A percentile compares a stretch with the other conserved stretches of the same genome.
Conservation (phyloP, 2,888 invertebrate genomes). For the Cordylochernes scorpioides region DNA sequence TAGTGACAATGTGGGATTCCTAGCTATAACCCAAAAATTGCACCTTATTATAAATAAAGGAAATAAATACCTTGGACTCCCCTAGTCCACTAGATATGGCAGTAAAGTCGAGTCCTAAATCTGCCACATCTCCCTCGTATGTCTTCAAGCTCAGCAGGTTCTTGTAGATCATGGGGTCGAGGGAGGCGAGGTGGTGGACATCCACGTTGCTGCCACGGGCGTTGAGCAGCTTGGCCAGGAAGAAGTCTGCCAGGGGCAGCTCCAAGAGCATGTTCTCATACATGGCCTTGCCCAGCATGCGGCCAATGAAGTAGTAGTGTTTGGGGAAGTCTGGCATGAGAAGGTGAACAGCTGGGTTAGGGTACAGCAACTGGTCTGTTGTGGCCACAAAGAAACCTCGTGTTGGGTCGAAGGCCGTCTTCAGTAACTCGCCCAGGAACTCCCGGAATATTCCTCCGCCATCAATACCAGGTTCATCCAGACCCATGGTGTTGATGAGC, state of each 20-base stretch:
- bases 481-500: slow-evolving; percentile 60
- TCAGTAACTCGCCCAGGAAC: slow-evolving; percentile 70
- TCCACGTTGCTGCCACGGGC: slow-evolving; percentile 40
- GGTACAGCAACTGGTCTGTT: slow-evolving; percentile 73
- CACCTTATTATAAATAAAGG: background rate
- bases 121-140: slow-evolving; percentile 56
- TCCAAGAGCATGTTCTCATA: slow-evolving; percentile 86
- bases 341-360: slow-evolving; percentile 70
- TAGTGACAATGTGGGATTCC: background rate
- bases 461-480: slow-evolving; percentile 86
- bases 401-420: slow-evolving; percentile 86
- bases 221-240: slow-evolving; percentile 59
- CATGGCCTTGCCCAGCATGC: slow-evolving; percentile 77
- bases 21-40: background rate
- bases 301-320: slow-evolving; percentile 80
- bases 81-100: slow-evolving; percentile 67
- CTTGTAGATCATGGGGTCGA: slow-evolving; percentile 68
- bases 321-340: slow-evolving; percentile 56
- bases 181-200: slow-evolving; percentile 68
- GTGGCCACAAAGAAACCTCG: slow-evolving; percentile 71
- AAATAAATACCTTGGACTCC: slow-evolving; percentile 37
- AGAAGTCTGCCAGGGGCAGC: slow-evolving; percentile 80
- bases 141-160: slow-evolving; percentile 64
- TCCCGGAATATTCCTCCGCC: slow-evolving; percentile 91
- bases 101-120: slow-evolving; percentile 64